Evolutionary conservation across 2,888 invertebrate species (phyloP).

Genomic region (Lycia hirtaria): DNA sequence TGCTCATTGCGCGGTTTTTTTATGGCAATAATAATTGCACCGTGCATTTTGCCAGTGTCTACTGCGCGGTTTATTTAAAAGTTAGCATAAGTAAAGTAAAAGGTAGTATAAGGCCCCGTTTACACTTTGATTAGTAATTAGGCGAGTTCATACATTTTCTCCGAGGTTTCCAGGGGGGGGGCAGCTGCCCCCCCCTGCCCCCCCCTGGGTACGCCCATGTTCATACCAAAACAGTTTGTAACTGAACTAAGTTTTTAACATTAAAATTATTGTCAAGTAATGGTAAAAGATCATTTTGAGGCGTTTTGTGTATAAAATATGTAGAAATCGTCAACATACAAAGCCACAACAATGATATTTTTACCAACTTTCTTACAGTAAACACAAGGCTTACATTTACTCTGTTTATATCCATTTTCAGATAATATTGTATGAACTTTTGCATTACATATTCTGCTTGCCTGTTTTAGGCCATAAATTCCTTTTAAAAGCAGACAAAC

Average conservation of each 20-base stretch:
- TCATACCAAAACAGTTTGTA: slow-evolving; percentile 35
- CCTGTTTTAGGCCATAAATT: slow-evolving; percentile 35
- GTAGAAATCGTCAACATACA: slow-evolving; percentile 20
- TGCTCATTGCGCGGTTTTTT: no score
- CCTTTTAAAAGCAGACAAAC: slow-evolving; percentile 30
- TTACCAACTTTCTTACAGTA: background rate
- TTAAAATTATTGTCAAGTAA: slow-evolving; percentile 2
- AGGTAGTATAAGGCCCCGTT: no score
- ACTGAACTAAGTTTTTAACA: slow-evolving; percentile 21
- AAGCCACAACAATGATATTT: slow-evolving; percentile 4
- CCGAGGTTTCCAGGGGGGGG: no score
- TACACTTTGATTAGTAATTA: no score
- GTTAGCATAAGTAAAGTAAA: no score
- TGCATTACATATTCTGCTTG: slow-evolving; percentile 28
- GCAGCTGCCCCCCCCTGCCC: no score
- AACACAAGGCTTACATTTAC: slow-evolving; percentile 5
- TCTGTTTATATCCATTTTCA: background rate
- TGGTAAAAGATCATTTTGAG: background rate
- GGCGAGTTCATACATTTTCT: no score
- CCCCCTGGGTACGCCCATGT: no score
- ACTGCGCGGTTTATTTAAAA: no score
- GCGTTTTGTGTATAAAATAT: background rate
- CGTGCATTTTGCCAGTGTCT: no score
- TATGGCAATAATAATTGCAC: no score
- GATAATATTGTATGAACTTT: background rate